A percentile compares a stretch with the other conserved stretches of the same genome.
These are phyloP conservation scores for Menidia beryllina DNA, from an alignment of 2,113 vertebrate genomes.

Conservation along the genomic window DNA sequence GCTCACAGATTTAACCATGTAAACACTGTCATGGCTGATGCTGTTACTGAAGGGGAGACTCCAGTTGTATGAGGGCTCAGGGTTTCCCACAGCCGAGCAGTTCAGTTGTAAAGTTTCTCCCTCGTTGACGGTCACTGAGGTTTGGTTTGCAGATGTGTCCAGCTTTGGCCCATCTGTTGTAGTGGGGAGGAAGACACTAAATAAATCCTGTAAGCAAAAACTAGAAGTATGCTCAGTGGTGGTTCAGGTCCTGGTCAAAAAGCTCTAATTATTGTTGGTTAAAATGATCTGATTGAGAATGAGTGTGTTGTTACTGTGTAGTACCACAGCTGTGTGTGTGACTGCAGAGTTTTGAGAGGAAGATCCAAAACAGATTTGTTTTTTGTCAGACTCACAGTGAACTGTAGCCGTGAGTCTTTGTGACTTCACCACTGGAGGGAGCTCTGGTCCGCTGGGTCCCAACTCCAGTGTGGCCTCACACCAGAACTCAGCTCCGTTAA, in stretches of 20 bases:
- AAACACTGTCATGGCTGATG: fast-evolving
- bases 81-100: conserved; percentile 58
- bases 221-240: too few species aligned
- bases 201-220: not conserved
- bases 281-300: too few species aligned
- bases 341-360: too few species aligned
- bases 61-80: conserved; percentile 53
- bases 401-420: not conserved
- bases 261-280: too few species aligned
- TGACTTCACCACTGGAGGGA: conserved; percentile 10
- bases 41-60: fast-evolving
- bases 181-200: not conserved
- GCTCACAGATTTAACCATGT: not conserved
- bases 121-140: fast-evolving
- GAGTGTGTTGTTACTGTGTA: too few species aligned
- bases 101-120: conserved; percentile 30
- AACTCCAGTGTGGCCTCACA: conserved; percentile 57
- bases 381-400: conserved; percentile 56
- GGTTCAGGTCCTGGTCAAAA: too few species aligned
- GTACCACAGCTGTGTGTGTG: too few species aligned
- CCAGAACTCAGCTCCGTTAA: conserved; percentile 43
- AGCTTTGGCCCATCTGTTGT: conserved; percentile 36
- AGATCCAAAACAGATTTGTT: too few species aligned
- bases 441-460: conserved; percentile 32
- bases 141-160: fast-evolving